These are phyloP conservation scores for Aphelenchoides fujianensis DNA, from an alignment of 1,140 invertebrate species.

Conservation along the genomic window DNA sequence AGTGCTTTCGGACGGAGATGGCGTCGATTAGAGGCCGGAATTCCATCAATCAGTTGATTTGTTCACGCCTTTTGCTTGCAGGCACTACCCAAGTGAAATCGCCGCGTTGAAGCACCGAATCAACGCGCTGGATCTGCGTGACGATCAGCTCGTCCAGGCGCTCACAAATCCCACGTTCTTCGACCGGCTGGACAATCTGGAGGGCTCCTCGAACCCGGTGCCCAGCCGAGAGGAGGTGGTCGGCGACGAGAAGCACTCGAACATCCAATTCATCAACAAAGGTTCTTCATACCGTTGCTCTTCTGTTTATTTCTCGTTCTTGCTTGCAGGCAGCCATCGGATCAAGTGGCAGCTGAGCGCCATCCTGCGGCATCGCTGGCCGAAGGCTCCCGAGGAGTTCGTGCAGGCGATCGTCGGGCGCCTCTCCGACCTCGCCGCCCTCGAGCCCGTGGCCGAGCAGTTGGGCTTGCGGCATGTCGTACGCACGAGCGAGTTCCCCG, in stretches of 20 bases:
- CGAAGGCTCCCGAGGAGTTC: constrained; percentile 47
- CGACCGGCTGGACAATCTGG: constrained; percentile 27
- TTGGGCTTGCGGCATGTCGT: constrained; percentile 44
- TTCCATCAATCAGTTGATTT: background rate
- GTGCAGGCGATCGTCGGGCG: constrained; percentile 29
- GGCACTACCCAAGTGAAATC: constrained; percentile 44
- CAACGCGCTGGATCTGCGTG: constrained; percentile 27
- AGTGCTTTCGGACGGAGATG: too few species aligned
- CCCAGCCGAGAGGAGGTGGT: background rate
- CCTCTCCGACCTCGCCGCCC: constrained; percentile 3
- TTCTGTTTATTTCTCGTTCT: constrained; percentile 1
- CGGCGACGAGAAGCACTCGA: background rate
- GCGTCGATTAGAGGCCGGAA: too few species aligned
- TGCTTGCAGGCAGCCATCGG: constrained; percentile 3
- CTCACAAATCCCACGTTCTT: constrained; percentile 41
- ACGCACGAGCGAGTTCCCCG: constrained; percentile 41
- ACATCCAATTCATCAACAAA: background rate
- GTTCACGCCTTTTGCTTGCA: constrained; percentile 18
- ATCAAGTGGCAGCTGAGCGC: constrained; percentile 13
- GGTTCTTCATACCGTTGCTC: background rate
- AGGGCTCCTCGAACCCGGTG: too few species aligned
- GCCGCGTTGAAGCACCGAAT: constrained; percentile 41
- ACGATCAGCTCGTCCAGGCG: constrained; percentile 29
- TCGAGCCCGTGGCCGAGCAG: constrained; percentile 26
- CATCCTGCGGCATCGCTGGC: constrained; percentile 38